A percentile compares a stretch with the other conserved stretches of the same genome.
Evolutionary conservation across 2,797 vertebrate species (phyloP).

Genomic region (Linurgus olivaceus): DNA sequence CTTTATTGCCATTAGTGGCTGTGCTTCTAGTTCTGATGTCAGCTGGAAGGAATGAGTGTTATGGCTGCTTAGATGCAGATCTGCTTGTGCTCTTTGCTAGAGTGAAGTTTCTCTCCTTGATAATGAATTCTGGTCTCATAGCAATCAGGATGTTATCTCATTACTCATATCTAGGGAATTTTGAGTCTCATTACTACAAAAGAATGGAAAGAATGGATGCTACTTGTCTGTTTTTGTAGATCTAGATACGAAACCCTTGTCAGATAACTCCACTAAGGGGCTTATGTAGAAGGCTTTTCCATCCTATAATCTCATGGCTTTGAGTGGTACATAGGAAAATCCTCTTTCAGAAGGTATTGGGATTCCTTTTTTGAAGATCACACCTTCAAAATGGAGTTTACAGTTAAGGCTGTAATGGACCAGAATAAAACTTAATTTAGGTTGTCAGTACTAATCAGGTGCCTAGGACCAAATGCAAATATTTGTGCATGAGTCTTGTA

Average conservation of each 20-base stretch:
- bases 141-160: background rate
- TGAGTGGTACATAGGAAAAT: background rate
- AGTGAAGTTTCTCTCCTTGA: background rate
- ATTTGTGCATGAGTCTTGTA: background rate
- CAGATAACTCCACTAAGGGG: background rate
- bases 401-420: background rate
- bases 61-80: background rate
- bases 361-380: background rate
- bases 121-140: background rate
- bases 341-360: background rate
- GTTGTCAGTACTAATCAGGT: conserved; percentile 15
- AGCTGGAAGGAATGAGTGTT: background rate
- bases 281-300: background rate
- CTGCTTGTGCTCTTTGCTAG: background rate
- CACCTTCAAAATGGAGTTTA: background rate
- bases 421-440: background rate
- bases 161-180: background rate
- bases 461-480: conserved; percentile 60
- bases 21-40: background rate
- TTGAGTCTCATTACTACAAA: background rate
- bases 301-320: background rate
- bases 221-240: background rate
- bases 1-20: background rate
- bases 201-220: background rate
- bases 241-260: background rate